Conservation (phyloP, 2,113 vertebrate genomes). For the Burhinus oedicnemus region DNA sequence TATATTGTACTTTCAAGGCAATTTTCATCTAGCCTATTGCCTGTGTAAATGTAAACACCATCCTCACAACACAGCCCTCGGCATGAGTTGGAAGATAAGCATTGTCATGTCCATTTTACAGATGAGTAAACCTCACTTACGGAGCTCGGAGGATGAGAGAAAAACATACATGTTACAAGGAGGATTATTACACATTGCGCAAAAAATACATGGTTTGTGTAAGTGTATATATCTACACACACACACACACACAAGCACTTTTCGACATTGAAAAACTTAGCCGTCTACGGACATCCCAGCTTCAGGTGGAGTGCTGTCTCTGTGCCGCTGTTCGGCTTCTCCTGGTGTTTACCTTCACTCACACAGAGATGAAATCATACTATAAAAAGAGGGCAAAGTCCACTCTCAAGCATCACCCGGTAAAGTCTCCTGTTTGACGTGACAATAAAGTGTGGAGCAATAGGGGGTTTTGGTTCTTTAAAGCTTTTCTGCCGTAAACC, state of each 20-base stretch:
- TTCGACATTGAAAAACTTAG: background rate
- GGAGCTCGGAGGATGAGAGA: background rate
- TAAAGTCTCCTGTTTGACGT: background rate
- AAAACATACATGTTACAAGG: background rate
- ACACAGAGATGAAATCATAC: slow-evolving; percentile 33
- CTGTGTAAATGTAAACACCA: background rate
- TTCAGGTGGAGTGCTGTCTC: background rate
- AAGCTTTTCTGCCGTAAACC: background rate
- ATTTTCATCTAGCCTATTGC: background rate
- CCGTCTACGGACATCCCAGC: background rate
- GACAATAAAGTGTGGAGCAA: background rate
- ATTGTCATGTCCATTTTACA: background rate
- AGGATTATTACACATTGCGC: fast-evolving
- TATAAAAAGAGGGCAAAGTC: slow-evolving; percentile 55
- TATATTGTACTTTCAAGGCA: background rate
- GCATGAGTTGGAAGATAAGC: background rate
- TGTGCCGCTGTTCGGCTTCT: background rate
- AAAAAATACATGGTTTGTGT: background rate
- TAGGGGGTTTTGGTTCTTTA: background rate
- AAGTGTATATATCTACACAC: too few species aligned
- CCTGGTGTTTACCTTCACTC: slow-evolving; percentile 33
- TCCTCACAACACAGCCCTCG: background rate
- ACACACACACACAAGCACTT: background rate
- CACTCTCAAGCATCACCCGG: background rate
- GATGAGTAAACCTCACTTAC: background rate